Percentiles rank a stretch among this genome's conserved stretches.
These are phyloP conservation scores for Oryctes rhinoceros DNA, from an alignment of 1,140 invertebrate species.

Conservation along the genomic window DNA sequence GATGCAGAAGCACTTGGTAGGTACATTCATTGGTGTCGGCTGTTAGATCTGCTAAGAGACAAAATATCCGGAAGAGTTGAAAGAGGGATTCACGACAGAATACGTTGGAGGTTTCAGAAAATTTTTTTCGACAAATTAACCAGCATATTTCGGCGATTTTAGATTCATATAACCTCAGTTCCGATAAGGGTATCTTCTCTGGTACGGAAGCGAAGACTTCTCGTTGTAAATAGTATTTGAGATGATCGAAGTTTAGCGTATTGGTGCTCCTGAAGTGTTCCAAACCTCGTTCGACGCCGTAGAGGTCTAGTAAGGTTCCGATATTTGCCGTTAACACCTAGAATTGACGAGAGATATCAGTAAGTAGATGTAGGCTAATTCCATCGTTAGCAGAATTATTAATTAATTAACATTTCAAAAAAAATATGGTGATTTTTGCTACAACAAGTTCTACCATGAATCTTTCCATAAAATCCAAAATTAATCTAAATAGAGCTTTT, in stretches of 20 bases:
- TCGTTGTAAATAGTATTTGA: constrained; percentile 75
- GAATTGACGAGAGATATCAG: constrained; percentile 46
- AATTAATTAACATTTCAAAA: no score
- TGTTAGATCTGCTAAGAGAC: constrained; percentile 75
- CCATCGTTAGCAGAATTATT: no score
- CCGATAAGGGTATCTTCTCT: constrained; percentile 64
- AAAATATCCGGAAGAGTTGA: constrained; percentile 81
- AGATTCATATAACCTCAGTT: constrained; percentile 67
- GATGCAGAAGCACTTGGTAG: constrained; percentile 70
- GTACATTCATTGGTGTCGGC: constrained; percentile 56
- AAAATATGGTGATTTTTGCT: no score
- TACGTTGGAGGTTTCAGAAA: constrained; percentile 66
- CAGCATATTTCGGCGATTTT: constrained; percentile 76
- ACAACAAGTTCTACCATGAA: no score
- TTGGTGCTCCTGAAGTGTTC: constrained; percentile 76
- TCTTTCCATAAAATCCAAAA: no score
- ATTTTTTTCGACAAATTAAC: constrained; percentile 75
- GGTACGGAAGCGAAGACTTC: constrained; percentile 75
- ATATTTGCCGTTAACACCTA: constrained; percentile 70
- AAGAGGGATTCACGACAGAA: constrained; percentile 74
- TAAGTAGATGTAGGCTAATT: no score
- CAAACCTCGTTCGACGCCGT: constrained; percentile 78
- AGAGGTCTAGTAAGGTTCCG: constrained; percentile 68
- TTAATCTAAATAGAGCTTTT: no score
- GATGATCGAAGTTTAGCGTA: constrained; percentile 76